Evolutionary conservation across 2,888 invertebrate species (phyloP).

Genomic region (Acrocyrtus sp.): DNA sequence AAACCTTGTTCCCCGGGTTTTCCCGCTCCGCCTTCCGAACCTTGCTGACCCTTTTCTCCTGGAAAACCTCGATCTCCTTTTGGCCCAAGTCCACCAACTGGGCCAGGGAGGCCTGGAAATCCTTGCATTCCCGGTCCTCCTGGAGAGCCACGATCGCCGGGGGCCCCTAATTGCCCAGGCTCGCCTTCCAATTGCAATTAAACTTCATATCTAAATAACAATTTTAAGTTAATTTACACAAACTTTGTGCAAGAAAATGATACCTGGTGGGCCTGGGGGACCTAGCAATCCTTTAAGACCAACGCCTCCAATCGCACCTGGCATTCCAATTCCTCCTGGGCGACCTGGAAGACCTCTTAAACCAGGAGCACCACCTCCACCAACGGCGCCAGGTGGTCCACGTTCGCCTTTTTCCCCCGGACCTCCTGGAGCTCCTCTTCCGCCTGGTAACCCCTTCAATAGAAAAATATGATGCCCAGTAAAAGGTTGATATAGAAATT

Average conservation of each 20-base stretch:
- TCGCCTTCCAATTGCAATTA: no score
- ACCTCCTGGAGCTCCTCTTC: conserved; percentile 74
- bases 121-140: conserved; percentile 76
- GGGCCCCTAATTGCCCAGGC: conserved; percentile 77
- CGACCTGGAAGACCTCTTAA: no score
- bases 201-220: no score
- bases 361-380: conserved; percentile 81
- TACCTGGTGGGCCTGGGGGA: conserved; percentile 73
- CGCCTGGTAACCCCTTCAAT: conserved; percentile 75
- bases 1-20: conserved; percentile 72
- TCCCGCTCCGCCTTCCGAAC: conserved; percentile 73
- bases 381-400: conserved; percentile 75
- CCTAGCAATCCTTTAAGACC: conserved; percentile 84
- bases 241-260: no score
- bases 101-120: conserved; percentile 70
- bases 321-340: conserved; percentile 80
- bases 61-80: conserved; percentile 80
- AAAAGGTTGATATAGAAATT: no score
- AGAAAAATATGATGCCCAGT: no score
- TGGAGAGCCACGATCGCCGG: conserved; percentile 79
- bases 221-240: no score
- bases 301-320: conserved; percentile 78
- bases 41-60: conserved; percentile 80
- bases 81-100: conserved; percentile 76
- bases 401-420: conserved; percentile 82